These are phyloP conservation scores for Sturnira hondurensis DNA, from an alignment of 2,113 vertebrate genomes.

Conservation along the genomic window DNA sequence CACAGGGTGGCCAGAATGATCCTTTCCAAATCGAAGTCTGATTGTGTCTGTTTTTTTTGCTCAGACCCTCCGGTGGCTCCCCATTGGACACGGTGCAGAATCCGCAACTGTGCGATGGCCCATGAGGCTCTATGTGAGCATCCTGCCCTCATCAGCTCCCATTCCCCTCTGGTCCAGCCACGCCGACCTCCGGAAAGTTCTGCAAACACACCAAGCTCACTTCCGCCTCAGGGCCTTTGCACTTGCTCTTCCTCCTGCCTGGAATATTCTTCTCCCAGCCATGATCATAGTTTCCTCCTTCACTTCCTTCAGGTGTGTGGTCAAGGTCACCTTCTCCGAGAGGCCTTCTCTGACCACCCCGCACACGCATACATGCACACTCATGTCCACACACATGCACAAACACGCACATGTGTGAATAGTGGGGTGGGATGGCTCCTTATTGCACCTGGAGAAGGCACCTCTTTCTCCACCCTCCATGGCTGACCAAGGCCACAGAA, in stretches of 20 bases:
- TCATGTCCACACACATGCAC: no score
- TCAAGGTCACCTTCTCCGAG: not conserved
- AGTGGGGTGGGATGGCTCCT: not conserved
- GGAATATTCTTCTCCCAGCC: not conserved
- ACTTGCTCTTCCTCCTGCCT: not conserved
- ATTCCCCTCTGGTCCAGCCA: not conserved
- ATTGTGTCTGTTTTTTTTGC: not conserved
- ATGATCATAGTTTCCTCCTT: not conserved
- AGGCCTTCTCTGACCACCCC: not conserved
- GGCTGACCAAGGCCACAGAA: not conserved
- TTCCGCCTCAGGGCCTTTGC: not conserved
- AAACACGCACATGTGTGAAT: not conserved
- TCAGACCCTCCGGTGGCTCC: not conserved
- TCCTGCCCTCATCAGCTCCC: not conserved
- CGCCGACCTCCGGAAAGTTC: not conserved
- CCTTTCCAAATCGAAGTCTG: not conserved
- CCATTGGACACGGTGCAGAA: not conserved
- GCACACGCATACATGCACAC: not conserved
- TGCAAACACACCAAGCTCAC: not conserved
- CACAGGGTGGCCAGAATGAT: not conserved
- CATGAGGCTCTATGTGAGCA: not conserved
- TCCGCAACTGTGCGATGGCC: accelerated
- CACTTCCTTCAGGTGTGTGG: not conserved
- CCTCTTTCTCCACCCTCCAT: not conserved
- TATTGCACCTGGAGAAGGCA: accelerated